These are phyloP conservation scores for Ctenoplectra terminalis DNA, from an alignment of 1,140 invertebrate genomes.

Conservation along the genomic window DNA sequence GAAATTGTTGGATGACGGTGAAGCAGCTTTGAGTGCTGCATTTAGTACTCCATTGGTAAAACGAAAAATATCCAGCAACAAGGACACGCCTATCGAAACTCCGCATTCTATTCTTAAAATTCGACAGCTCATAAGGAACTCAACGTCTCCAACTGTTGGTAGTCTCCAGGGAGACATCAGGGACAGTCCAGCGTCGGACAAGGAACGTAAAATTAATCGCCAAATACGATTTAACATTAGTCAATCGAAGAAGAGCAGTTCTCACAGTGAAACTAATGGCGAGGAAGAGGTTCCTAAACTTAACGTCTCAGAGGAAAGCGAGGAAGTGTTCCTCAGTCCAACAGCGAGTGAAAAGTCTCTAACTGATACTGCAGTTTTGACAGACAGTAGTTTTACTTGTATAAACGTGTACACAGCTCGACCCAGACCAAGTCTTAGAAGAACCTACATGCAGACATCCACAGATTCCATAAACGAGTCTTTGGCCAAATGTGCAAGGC, in stretches of 20 bases:
- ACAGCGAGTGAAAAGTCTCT: slow-evolving; percentile 46
- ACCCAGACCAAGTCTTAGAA: slow-evolving; percentile 74
- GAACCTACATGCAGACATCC: slow-evolving; percentile 56
- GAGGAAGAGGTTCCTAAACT: neutral
- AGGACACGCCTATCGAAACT: slow-evolving; percentile 57
- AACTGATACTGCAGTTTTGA: slow-evolving; percentile 61
- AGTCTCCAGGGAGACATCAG: neutral
- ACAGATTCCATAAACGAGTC: slow-evolving; percentile 38
- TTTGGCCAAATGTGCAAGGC: neutral
- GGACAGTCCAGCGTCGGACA: neutral
- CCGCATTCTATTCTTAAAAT: slow-evolving; percentile 81
- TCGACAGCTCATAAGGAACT: slow-evolving; percentile 74
- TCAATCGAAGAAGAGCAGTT: slow-evolving; percentile 47
- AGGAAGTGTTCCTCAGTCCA: slow-evolving; percentile 48
- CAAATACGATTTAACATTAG: slow-evolving; percentile 73
- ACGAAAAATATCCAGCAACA: slow-evolving; percentile 57
- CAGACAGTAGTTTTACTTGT: slow-evolving; percentile 50
- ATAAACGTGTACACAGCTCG: slow-evolving; percentile 67
- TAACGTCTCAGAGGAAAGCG: neutral
- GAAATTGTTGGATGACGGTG: slow-evolving; percentile 50
- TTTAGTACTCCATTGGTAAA: slow-evolving; percentile 78
- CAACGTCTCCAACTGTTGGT: slow-evolving; percentile 59
- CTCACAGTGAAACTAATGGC: neutral
- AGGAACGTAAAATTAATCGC: slow-evolving; percentile 58
- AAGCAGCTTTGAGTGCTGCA: slow-evolving; percentile 44